A percentile compares a stretch with the other conserved stretches of the same genome.
These are phyloP conservation scores for Elymnias hypermnestra DNA, from an alignment of 1,140 invertebrate genomes.

Conservation along the genomic window DNA sequence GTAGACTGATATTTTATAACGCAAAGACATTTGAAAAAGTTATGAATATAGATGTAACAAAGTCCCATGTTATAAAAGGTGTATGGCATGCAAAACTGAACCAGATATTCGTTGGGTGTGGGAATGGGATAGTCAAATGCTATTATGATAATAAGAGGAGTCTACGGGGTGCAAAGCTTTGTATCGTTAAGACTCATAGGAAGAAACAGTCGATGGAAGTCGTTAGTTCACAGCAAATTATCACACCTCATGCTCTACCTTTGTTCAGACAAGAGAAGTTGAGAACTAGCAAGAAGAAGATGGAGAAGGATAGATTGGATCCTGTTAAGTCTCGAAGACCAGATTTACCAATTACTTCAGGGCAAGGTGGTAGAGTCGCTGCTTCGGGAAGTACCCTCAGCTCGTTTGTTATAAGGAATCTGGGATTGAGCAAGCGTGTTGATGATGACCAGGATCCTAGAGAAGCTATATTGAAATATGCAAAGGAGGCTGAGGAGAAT, in stretches of 20 bases:
- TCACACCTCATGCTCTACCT: constrained; percentile 97
- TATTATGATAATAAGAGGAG: constrained; percentile 93
- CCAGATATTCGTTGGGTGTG: constrained; percentile 95
- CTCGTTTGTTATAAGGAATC: constrained; percentile 97
- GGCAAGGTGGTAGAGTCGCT: constrained; percentile 94
- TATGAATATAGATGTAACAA: constrained; percentile 84
- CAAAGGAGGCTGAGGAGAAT: constrained; percentile 97
- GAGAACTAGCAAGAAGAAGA: constrained; percentile 91
- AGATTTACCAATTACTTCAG: constrained; percentile 97
- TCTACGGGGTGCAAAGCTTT: constrained; percentile 93
- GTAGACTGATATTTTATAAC: constrained; percentile 90
- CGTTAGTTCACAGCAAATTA: constrained; percentile 94
- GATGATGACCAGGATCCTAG: constrained; percentile 98
- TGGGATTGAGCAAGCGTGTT: constrained; percentile 94
- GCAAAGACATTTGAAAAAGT: constrained; percentile 86
- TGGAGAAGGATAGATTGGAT: constrained; percentile 94
- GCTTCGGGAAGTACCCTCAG: constrained; percentile 97
- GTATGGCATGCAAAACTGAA: constrained; percentile 98
- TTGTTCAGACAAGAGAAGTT: constrained; percentile 95
- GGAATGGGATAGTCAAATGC: constrained; percentile 93
- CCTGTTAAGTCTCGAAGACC: constrained; percentile 94
- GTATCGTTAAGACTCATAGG: constrained; percentile 87
- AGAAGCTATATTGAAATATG: constrained; percentile 97
- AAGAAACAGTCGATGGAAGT: constrained; percentile 91
- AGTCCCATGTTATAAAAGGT: constrained; percentile 91